phyloP scores from a whole-genome alignment of 2,888 invertebrate species.

The Alloplasta piceator region DNA sequence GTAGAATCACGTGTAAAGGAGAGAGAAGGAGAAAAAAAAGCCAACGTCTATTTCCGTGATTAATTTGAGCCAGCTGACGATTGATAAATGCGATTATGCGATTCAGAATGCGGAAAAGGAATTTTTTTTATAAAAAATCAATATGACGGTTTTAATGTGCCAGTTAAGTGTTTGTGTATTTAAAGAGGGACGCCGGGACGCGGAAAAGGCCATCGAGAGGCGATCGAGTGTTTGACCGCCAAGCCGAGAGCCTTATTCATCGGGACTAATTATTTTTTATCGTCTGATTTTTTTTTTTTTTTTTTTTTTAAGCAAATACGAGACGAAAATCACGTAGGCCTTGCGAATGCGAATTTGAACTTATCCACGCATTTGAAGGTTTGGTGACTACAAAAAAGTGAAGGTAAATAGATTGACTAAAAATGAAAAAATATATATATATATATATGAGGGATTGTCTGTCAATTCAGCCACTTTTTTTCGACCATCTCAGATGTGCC shows the following conservation, averaged over 20 bases:
- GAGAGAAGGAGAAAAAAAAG: not conserved
- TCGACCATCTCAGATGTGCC: no score
- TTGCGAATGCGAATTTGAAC: not conserved
- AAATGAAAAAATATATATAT: slow-evolving; percentile 9
- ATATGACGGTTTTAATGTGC: not conserved
- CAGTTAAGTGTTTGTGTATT: not conserved
- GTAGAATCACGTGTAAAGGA: not conserved
- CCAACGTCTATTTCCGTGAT: no score
- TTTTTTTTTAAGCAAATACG: slow-evolving; percentile 18
- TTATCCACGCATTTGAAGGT: not conserved
- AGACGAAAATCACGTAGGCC: slow-evolving; percentile 8
- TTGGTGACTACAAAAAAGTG: not conserved
- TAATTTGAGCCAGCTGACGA: no score
- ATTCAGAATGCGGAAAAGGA: slow-evolving; percentile 1
- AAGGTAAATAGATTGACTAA: not conserved
- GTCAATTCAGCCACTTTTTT: no score
- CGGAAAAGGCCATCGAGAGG: not conserved
- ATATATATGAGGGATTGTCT: no score
- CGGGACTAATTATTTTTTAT: not conserved
- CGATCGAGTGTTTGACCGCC: slow-evolving; percentile 27
- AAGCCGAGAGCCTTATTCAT: slow-evolving; percentile 8
- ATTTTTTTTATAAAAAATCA: slow-evolving; percentile 1
- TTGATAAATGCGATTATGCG: no score
- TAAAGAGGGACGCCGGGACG: not conserved
- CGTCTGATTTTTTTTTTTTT: not conserved